Conservation (phyloP, 2,888 invertebrate species). For the Euplagia quadripunctaria region DNA sequence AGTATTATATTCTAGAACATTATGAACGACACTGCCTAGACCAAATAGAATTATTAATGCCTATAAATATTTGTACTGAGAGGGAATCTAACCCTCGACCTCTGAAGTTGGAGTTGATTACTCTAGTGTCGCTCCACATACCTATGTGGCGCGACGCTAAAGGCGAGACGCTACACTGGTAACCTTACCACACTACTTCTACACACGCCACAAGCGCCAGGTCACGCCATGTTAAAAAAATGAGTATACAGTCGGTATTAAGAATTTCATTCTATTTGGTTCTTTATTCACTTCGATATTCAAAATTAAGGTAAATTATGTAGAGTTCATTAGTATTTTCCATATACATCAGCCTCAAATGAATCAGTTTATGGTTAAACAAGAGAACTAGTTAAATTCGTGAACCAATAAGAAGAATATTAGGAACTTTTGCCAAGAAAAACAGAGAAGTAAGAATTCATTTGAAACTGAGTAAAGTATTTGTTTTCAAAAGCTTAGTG, state of each 20-base stretch:
- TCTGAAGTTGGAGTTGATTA: background rate
- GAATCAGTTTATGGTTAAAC: background rate
- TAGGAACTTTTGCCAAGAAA: conserved; percentile 11
- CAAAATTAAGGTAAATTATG: conserved; percentile 18
- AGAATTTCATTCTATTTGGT: background rate
- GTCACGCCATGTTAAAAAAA: background rate
- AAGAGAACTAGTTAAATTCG: no score
- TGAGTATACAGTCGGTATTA: background rate
- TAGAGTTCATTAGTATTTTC: conserved; percentile 18
- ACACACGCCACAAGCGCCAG: background rate
- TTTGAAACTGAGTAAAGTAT: conserved; percentile 37
- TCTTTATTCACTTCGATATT: conserved; percentile 17
- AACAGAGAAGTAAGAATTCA: conserved; percentile 44
- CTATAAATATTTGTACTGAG: no score
- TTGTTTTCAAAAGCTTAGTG: conserved; percentile 24
- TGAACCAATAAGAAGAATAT: conserved; percentile 4
- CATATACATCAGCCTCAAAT: conserved; percentile 26
- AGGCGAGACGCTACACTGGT: no score
- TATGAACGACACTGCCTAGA: background rate
- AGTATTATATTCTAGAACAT: background rate
- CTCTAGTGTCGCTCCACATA: no score
- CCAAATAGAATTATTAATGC: background rate
- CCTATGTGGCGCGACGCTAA: no score
- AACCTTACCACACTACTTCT: background rate
- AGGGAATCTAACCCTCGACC: no score